Conservation (phyloP, 2,797 vertebrate species). For the Pangasius krempfi region DNA sequence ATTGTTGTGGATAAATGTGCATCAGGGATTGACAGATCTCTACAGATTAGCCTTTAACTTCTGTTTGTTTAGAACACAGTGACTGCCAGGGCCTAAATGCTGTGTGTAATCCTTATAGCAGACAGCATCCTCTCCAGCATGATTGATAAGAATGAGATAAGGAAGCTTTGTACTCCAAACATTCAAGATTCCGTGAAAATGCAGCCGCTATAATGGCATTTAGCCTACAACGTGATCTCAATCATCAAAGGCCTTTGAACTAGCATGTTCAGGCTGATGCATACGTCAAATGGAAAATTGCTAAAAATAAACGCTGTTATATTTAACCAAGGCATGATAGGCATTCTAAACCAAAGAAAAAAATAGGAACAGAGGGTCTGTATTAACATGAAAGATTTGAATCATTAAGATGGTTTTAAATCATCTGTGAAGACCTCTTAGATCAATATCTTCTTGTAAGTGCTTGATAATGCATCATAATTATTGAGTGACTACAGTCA, state of each 20-base stretch:
- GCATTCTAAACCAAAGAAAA: background rate
- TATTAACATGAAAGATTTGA: background rate
- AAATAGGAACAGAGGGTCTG: background rate
- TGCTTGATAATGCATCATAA: constrained; percentile 20
- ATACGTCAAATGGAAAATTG: background rate
- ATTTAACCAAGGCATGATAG: background rate
- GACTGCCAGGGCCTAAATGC: background rate
- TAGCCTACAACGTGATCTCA: background rate
- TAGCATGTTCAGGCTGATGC: background rate
- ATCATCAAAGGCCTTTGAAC: background rate
- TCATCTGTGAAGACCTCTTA: background rate
- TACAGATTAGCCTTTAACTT: background rate
- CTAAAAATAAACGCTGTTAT: background rate
- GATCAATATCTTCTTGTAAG: constrained; percentile 7
- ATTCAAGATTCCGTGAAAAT: background rate
- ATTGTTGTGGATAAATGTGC: background rate
- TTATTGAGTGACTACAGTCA: constrained; percentile 16
- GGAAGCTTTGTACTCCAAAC: background rate
- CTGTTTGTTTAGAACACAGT: background rate
- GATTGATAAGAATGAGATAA: constrained; percentile 8
- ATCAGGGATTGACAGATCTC: background rate
- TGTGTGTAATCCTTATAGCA: background rate
- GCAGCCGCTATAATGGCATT: background rate
- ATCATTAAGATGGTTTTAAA: background rate
- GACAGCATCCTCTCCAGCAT: background rate